Conservation (phyloP, 2,113 vertebrate species). For the Mus pahari region DNA sequence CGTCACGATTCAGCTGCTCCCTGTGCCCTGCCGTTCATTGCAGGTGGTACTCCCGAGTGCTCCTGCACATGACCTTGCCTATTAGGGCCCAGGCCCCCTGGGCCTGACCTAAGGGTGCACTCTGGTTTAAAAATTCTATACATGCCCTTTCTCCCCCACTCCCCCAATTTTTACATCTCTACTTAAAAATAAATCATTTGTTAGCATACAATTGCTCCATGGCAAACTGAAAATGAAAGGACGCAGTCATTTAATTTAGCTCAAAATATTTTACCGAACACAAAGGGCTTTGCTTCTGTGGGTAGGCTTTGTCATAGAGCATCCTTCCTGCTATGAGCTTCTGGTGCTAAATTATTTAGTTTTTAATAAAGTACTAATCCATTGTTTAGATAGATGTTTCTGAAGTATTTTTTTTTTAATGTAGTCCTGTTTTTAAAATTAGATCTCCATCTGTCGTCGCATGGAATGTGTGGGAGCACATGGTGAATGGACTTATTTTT, state of each 20-base stretch:
- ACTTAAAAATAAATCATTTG: neutral
- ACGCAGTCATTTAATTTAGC: conserved; percentile 14
- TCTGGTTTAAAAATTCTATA: neutral
- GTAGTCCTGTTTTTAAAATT: conserved; percentile 57
- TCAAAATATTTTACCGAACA: neutral
- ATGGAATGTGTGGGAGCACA: neutral
- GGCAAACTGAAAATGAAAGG: conserved; percentile 48
- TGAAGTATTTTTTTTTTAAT: conserved; percentile 60
- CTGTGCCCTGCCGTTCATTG: accelerated
- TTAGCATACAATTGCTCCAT: neutral
- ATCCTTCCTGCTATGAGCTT: neutral
- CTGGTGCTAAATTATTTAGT: conserved; percentile 73
- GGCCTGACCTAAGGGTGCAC: neutral
- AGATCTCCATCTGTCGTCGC: conserved; percentile 37
- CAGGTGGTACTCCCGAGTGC: neutral
- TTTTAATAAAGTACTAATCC: conserved; percentile 73
- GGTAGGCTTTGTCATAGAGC: neutral
- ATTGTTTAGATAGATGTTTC: conserved; percentile 66
- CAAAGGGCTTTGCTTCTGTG: neutral
- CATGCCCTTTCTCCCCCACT: neutral
- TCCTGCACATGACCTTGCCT: neutral
- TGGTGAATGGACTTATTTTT: conserved; percentile 60
- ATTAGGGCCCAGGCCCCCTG: neutral
- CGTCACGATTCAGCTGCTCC: neutral
- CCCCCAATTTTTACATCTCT: neutral